Percentiles rank a stretch among this genome's conserved stretches.
Evolutionary conservation across 2,797 vertebrate genomes (phyloP).

Genomic region (Malacoctenus gilli): DNA sequence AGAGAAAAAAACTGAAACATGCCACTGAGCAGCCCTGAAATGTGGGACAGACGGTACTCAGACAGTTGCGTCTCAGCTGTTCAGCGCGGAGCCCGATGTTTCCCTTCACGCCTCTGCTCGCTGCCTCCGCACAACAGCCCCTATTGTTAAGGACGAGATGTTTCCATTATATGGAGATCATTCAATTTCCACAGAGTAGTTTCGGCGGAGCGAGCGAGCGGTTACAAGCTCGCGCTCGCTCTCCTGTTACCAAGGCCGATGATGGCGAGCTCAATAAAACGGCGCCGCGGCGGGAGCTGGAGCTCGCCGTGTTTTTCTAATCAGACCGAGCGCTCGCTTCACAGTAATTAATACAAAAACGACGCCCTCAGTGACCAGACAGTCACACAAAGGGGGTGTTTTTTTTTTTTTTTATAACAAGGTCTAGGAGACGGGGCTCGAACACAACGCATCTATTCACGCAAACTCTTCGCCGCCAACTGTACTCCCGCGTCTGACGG

Average conservation of each 20-base stretch:
- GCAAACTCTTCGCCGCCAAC: no score
- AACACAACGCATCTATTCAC: constrained; percentile 21
- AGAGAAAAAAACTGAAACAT: constrained; percentile 30
- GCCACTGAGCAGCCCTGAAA: constrained; percentile 46
- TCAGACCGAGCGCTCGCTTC: constrained; percentile 53
- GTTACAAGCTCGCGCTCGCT: constrained; percentile 44
- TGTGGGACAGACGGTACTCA: constrained; percentile 48
- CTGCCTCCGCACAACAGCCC: constrained; percentile 61
- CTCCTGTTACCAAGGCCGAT: constrained; percentile 55
- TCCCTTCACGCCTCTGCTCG: constrained; percentile 63
- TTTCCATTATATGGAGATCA: constrained; percentile 73
- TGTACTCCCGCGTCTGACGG: no score
- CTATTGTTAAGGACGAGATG: constrained; percentile 66
- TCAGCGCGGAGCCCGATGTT: constrained; percentile 50
- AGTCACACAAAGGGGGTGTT: constrained; percentile 6
- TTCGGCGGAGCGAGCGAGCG: constrained; percentile 39
- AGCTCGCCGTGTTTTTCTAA: constrained; percentile 47
- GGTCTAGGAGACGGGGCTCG: constrained; percentile 27
- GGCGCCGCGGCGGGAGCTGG: constrained; percentile 42
- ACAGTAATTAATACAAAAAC: constrained; percentile 54
- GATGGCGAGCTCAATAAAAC: constrained; percentile 64
- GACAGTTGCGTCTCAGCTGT: constrained; percentile 58
- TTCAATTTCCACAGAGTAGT: constrained; percentile 66
- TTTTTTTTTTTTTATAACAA: constrained; percentile 5
- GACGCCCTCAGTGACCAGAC: constrained; percentile 6